phyloP scores from a whole-genome alignment of 2,797 vertebrate genomes.

The Enteromius radiatus region DNA sequence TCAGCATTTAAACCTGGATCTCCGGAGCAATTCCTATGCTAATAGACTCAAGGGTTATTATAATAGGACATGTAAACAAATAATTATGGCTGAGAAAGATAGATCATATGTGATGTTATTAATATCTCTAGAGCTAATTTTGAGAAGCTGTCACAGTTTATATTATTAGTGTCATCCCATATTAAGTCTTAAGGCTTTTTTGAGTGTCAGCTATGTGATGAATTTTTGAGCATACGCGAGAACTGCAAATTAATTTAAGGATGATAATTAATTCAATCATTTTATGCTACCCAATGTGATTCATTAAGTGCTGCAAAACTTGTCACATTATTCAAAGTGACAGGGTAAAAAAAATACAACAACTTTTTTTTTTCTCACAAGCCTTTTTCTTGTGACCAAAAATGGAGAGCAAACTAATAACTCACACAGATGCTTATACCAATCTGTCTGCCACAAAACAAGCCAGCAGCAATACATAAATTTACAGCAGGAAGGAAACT shows the following conservation, averaged over 20 bases:
- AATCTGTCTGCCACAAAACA: constrained; percentile 47
- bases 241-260: constrained; percentile 37
- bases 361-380: not conserved
- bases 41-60: constrained; percentile 17
- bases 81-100: constrained; percentile 6
- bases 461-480: constrained; percentile 44
- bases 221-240: not conserved
- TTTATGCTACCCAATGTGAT: not conserved
- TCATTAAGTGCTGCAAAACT: not conserved
- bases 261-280: constrained; percentile 28
- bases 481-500: constrained; percentile 34
- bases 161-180: constrained; percentile 28
- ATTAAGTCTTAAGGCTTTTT: constrained; percentile 20
- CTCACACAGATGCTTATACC: constrained; percentile 29
- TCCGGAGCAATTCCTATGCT: constrained; percentile 19
- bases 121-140: constrained; percentile 14
- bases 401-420: constrained; percentile 28
- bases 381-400: constrained; percentile 26
- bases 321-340: not conserved
- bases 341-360: not conserved
- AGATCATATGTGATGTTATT: constrained; percentile 20
- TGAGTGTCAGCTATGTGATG: constrained; percentile 18
- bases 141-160: constrained; percentile 25
- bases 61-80: constrained; percentile 36
- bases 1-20: constrained; percentile 13